These are phyloP conservation scores for Nesoenas mayeri DNA, from an alignment of 2,113 vertebrate genomes.

Conservation along the genomic window DNA sequence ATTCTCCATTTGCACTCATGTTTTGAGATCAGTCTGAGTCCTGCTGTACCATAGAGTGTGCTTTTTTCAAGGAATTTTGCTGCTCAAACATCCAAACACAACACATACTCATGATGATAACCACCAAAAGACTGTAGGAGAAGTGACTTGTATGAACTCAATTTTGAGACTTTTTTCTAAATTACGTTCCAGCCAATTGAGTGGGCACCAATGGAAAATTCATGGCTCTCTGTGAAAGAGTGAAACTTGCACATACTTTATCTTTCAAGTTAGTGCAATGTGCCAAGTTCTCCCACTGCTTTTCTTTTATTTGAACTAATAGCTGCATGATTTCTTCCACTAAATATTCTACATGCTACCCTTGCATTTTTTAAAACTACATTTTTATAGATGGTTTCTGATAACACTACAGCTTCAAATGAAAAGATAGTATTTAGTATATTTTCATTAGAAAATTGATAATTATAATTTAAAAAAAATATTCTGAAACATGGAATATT, in stretches of 20 bases:
- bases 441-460: not conserved
- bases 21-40: not conserved
- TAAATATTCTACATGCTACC: not conserved
- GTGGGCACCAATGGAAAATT: not conserved
- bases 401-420: not conserved
- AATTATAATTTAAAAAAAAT: not conserved
- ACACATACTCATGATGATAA: not conserved
- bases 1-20: not conserved
- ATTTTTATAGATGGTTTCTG: not conserved
- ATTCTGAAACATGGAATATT: not conserved
- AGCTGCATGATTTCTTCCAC: not conserved
- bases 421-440: not conserved
- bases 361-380: not conserved
- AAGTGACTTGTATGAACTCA: not conserved
- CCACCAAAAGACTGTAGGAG: not conserved
- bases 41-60: not conserved
- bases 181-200: not conserved
- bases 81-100: not conserved
- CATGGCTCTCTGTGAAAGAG: not conserved
- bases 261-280: not conserved
- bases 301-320: not conserved
- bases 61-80: not conserved
- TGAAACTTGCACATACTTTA: not conserved
- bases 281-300: not conserved
- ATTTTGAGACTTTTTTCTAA: not conserved